These are phyloP conservation scores for Decapterus maruadsi DNA, from an alignment of 2,797 vertebrate species.

Conservation along the genomic window DNA sequence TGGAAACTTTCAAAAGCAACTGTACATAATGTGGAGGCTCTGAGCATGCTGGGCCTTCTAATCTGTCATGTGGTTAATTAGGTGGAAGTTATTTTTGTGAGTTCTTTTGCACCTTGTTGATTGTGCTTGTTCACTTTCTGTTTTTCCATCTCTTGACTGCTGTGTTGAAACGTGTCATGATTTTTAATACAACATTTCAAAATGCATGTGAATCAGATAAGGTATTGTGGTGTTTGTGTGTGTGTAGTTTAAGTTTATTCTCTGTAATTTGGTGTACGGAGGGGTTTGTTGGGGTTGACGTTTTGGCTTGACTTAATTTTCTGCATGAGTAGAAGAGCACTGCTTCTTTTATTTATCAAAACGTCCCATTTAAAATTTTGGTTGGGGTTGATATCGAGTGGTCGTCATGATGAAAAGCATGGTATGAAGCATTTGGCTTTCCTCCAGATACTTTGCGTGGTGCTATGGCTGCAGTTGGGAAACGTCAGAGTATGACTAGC, in stretches of 20 bases:
- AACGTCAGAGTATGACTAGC: constrained; percentile 81
- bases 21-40: constrained; percentile 11
- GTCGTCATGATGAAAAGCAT: constrained; percentile 1
- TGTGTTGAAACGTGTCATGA: constrained; percentile 22
- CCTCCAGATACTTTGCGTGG: constrained; percentile 88
- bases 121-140: constrained; percentile 9
- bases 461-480: constrained; percentile 85
- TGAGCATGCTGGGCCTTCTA: constrained; percentile 55
- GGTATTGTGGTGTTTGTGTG: not conserved
- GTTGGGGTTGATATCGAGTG: constrained; percentile 2
- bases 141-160: constrained; percentile 13
- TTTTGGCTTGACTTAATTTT: not conserved
- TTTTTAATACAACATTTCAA: constrained; percentile 16
- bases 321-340: constrained; percentile 47
- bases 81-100: not conserved
- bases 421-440: constrained; percentile 78
- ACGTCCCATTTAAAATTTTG: not conserved
- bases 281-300: not conserved
- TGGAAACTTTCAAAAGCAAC: not conserved
- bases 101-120: not conserved
- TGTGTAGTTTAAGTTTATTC: constrained; percentile 16
- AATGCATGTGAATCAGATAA: constrained; percentile 34
- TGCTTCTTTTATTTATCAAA: not conserved
- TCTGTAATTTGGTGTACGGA: not conserved
- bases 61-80: not conserved